Conservation (phyloP, 2,888 invertebrate genomes). For the Clusia tigrina region DNA sequence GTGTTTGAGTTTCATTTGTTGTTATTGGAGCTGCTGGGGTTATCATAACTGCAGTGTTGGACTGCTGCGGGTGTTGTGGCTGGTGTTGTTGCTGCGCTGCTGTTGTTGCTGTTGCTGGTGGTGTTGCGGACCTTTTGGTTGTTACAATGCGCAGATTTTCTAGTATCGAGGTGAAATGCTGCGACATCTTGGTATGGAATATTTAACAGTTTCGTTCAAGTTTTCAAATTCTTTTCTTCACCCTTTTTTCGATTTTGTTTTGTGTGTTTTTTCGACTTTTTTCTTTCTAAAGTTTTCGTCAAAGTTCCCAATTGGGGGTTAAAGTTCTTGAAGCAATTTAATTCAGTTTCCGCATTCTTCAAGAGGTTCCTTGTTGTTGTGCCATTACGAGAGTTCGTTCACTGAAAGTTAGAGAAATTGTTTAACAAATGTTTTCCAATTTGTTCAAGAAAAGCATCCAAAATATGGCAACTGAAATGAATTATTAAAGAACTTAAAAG, state of each 20-base stretch:
- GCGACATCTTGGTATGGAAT: slow-evolving; percentile 54
- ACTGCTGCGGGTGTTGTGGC: slow-evolving; percentile 35
- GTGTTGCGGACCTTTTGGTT: slow-evolving; percentile 48
- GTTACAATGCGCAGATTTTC: slow-evolving; percentile 61
- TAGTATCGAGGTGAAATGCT: slow-evolving; percentile 62
- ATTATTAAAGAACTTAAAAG: too few species aligned
- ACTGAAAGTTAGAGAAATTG: too few species aligned
- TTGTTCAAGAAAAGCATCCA: too few species aligned
- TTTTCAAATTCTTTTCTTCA: slow-evolving; percentile 15
- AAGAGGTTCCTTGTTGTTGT: too few species aligned
- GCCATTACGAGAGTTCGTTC: too few species aligned
- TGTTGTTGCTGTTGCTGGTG: slow-evolving; percentile 30
- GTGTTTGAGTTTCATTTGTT: slow-evolving; percentile 17
- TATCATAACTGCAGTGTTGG: slow-evolving; percentile 23
- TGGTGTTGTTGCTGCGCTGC: slow-evolving; percentile 40
- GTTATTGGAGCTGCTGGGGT: slow-evolving; percentile 26
- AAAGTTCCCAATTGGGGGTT: too few species aligned
- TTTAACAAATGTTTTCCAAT: too few species aligned
- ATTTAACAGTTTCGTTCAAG: slow-evolving; percentile 24
- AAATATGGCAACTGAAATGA: too few species aligned
- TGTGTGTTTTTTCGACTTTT: slow-evolving; percentile 2
- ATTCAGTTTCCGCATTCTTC: too few species aligned
- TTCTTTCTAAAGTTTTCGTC: too few species aligned
- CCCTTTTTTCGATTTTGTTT: background rate
- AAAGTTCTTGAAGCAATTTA: too few species aligned